Base-by-base conservation (phyloP, 2,888 invertebrate genomes). In the Clepsis dumicolana region DNA sequence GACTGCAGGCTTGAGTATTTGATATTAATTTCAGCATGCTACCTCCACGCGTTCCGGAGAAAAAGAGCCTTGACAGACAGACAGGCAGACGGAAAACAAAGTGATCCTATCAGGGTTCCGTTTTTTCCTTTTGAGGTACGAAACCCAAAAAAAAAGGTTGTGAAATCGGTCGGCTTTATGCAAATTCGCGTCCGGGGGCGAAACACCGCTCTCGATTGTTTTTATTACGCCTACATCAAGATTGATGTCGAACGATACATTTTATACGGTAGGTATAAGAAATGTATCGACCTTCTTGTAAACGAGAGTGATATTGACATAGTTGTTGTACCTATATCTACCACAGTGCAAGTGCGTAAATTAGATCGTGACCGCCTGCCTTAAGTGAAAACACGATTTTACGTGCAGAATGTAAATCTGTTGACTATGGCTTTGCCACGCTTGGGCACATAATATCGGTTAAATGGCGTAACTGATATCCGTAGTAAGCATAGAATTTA, bases 221-320 rank as follows among this genome's bases (percentile, higher is more conserved):
- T 38, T 38, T 38, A n/a, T 38, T 38, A n/a, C n/a, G 38, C 32
- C 32, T 32, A 10, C 32, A 32, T 32, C 32, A 32, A 32, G 32
- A 32, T 38, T 38, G 14, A 12, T 38, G n/a, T 12, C n/a, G n/a
- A 44, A 44, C 8, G 44, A 18, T 44, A 44, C 1, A n/a, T 5
- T 44, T 44, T 18, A 18, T 18, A 21, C 48, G 48, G 21, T 48
- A 21, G 21, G 48, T 4, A 48, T 21, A 18, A 21, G 12, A 48
- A 21, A 48, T 48, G 48, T 48, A 48, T 48, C 7, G 48, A 48
- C 48, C 48, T 48, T 48, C 18, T 48, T 21, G 21, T 48, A 48
- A 48, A 41, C 12, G 18, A 21, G 14, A 21, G 14, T 48, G 21
- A 21, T 48, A 21, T 48, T 48, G 21, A 21, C 48, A 18, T 48